phyloP scores from a whole-genome alignment of 2,888 invertebrate genomes.

The Temnothorax unifasciatus region DNA sequence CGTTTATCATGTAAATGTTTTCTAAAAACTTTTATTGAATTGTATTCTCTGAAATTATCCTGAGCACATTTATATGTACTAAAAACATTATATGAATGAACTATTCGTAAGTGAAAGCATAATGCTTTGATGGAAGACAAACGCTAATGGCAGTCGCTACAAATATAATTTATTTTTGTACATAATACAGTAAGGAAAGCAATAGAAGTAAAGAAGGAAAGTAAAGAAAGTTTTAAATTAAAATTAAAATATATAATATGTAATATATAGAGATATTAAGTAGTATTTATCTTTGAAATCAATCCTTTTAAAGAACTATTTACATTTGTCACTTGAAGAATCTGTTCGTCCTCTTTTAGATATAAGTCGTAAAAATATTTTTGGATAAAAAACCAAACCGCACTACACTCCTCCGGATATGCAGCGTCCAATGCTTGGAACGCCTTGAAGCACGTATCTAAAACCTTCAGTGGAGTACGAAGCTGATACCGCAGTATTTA shows the following conservation, averaged over 20 bases:
- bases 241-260: no score
- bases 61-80: slow-evolving; percentile 18
- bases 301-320: slow-evolving; percentile 10
- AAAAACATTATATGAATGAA: slow-evolving; percentile 29
- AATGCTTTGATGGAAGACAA: slow-evolving; percentile 1
- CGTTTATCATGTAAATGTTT: no score
- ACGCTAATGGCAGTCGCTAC: not conserved
- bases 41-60: no score
- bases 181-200: no score
- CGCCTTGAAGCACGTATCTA: slow-evolving; percentile 2
- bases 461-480: not conserved
- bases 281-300: not conserved
- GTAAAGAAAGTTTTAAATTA: no score
- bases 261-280: not conserved
- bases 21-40: no score
- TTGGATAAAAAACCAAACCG: not conserved
- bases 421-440: not conserved
- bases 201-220: no score
- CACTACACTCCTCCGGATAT: not conserved
- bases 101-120: not conserved
- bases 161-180: not conserved
- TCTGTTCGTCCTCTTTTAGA: not conserved
- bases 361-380: slow-evolving; percentile 19
- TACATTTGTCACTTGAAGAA: not conserved
- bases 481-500: not conserved